Base-by-base conservation (phyloP, 2,797 vertebrate genomes). In the Sebastes vulpes region DNA sequence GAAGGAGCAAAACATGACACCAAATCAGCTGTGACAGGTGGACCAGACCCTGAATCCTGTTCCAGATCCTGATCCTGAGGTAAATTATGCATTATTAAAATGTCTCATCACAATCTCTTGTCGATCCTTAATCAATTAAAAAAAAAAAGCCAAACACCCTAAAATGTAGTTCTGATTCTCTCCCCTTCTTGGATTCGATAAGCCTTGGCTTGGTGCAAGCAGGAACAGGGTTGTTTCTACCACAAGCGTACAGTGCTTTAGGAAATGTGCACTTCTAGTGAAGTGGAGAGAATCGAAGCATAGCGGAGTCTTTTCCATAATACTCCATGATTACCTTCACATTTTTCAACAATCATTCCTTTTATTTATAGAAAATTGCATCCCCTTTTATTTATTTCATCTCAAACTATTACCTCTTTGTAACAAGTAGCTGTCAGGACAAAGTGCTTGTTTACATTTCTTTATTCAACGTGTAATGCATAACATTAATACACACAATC, bases 191-290 rank as follows among this genome's bases (percentile, higher is more conserved):
- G 32, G 10, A 35, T 35, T 35, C 32, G 10, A 35, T 35, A 35
- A 35, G 32, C 32, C 32, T 35, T 0, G 11, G 4, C 32, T 35
- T 38, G 35, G 11, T 42, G 14, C 14, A 16, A 6, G 12, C 5
- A 16, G 0, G 38, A 16, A 42, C 1, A 16, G 38, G 38, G 38
- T 16, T 0, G 14, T 42, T 42, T 42, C 14, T 16, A 38, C 38
- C 38, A 0, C 14, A 18, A 32, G 11, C 14, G 38, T 18, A 42
- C 12, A 38, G 12, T 38, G 12, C 35, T 38, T 38, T 38, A 10
- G 35, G 35, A 38, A 38, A 38, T 38, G 35, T 38, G 35, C 35
- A 38, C 35, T 3, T 42, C 14, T 42, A 16, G 38, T 42, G 14
- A 42, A 42, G 38, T 42, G 38, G 38, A 42, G 38, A 42, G 38